Base-by-base conservation (phyloP, 1,140 invertebrate species). In the Homarus americanus region DNA sequence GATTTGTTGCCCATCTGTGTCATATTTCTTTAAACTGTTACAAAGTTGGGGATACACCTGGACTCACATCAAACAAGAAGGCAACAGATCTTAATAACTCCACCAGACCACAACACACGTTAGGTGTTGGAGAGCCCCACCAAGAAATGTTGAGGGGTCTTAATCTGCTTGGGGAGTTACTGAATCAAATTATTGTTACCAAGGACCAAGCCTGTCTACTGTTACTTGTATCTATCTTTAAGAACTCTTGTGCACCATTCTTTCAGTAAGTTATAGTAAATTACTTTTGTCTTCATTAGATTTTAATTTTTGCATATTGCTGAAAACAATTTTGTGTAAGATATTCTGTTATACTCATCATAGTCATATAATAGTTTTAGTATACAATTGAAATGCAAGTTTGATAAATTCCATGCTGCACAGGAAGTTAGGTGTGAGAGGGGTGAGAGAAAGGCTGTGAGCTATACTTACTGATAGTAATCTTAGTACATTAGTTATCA, bases 241-340 rank as follows among this genome's bases (percentile, higher is more conserved):
- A 63, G 32, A 82, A 69, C 7, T 32, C 88, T 15, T 90, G 88
- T 82, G 73, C 82, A 36, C 88, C 88, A 32, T 90, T 90, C 72
- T 84, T 90, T 32, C 76, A 38, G 88, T 90, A 76, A 90, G 69
- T 82, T 34, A 32, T 9, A 69, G n/a, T 24, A 12, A 69, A 28
- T 69, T 12, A 69, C 5, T 9, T 32, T 4, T 69, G 17, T 69
- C 12, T 58, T 15, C 24, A 58, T 58, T 58, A 20, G 12, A 58
- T 20, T 20, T 24, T 15, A 58, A 15, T 49, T 58, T 20, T n/a
- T n/a, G n/a, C n/a, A n/a, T n/a, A n/a, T n/a, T n/a, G n/a, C n/a
- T n/a, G n/a, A n/a, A n/a, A n/a, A n/a, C n/a, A n/a, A n/a, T n/a
- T n/a, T n/a, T n/a, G n/a, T n/a, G n/a, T n/a, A n/a, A n/a, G n/a